Conservation (phyloP, 2,888 invertebrate genomes). For the Drosophila formosana region DNA sequence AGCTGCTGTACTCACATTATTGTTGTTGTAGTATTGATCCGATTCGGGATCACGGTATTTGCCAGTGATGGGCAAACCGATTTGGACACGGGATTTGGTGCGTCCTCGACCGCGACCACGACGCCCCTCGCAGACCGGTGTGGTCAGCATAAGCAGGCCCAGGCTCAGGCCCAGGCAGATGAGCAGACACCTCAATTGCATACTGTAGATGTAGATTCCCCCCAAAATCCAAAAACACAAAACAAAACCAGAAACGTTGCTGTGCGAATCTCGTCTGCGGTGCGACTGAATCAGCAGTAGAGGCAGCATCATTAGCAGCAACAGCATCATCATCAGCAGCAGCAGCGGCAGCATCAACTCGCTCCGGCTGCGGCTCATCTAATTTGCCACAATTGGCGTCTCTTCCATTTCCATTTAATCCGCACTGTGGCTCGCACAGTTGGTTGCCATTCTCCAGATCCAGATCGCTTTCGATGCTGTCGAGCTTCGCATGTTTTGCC, state of each 20-base stretch:
- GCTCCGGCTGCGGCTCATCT: conserved; percentile 40
- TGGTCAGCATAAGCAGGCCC: conserved; percentile 84
- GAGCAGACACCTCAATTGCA: conserved; percentile 80
- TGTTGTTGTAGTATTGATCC: conserved; percentile 95
- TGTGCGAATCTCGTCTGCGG: conserved; percentile 72
- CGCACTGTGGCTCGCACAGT: conserved; percentile 26
- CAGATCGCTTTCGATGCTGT: conserved; percentile 41
- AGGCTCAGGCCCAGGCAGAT: conserved; percentile 81
- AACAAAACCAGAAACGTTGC: conserved; percentile 42
- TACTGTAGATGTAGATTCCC: conserved; percentile 41
- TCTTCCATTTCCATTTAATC: conserved; percentile 50
- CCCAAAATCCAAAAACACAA: not conserved
- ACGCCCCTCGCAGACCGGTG: conserved; percentile 86
- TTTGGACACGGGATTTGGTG: conserved; percentile 93
- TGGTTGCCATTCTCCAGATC: conserved; percentile 43
- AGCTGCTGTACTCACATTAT: conserved; percentile 87
- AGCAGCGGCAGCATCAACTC: conserved; percentile 28
- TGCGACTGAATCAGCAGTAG: conserved; percentile 65
- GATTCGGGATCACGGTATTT: conserved; percentile 96
- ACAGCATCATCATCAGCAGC: conserved; percentile 14
- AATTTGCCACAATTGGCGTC: conserved; percentile 79
- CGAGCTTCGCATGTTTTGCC: conserved; percentile 54
- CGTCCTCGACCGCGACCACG: conserved; percentile 90
- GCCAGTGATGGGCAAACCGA: conserved; percentile 94
- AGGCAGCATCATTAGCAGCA: conserved; percentile 21